phyloP scores from a whole-genome alignment of 2,113 vertebrate species.

The Tychaedon coryphoeus region DNA sequence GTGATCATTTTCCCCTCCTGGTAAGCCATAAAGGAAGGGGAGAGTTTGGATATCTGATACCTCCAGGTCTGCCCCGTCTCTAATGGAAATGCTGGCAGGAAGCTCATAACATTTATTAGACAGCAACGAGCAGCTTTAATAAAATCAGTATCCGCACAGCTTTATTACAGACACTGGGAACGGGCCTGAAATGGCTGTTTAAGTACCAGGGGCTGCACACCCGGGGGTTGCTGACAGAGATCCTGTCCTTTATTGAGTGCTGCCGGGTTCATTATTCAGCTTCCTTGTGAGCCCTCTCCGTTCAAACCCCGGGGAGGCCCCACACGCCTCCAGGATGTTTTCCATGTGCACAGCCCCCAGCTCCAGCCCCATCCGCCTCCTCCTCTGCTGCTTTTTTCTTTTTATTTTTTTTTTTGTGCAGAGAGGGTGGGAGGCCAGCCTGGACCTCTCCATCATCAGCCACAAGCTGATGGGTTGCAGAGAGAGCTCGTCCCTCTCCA shows the following conservation, averaged over 20 bases:
- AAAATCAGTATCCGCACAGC: background rate
- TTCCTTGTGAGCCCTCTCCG: background rate
- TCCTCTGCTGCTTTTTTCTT: background rate
- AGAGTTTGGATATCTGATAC: slow-evolving; percentile 30
- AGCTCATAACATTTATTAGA: slow-evolving; percentile 31
- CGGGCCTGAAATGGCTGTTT: slow-evolving; percentile 14
- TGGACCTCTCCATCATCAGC: background rate
- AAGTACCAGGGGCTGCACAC: background rate
- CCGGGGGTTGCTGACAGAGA: background rate
- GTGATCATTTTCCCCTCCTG: background rate
- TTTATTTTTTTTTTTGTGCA: background rate
- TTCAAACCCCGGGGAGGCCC: background rate
- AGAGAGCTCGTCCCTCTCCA: background rate
- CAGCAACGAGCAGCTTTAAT: slow-evolving; percentile 48
- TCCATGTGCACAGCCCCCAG: background rate
- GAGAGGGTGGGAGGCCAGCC: background rate
- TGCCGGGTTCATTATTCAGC: slow-evolving; percentile 17
- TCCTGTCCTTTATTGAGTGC: slow-evolving; percentile 27
- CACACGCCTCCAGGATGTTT: background rate
- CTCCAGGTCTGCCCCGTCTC: slow-evolving; percentile 20
- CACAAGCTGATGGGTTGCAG: background rate
- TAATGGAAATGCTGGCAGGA: slow-evolving; percentile 60
- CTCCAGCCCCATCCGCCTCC: background rate
- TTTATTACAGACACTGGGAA: background rate
- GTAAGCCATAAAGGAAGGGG: background rate